Percentiles rank a stretch among this genome's conserved stretches.
Evolutionary conservation across 2,113 vertebrate species (phyloP).

Genomic region (Protobothrops mucrosquamatus): DNA sequence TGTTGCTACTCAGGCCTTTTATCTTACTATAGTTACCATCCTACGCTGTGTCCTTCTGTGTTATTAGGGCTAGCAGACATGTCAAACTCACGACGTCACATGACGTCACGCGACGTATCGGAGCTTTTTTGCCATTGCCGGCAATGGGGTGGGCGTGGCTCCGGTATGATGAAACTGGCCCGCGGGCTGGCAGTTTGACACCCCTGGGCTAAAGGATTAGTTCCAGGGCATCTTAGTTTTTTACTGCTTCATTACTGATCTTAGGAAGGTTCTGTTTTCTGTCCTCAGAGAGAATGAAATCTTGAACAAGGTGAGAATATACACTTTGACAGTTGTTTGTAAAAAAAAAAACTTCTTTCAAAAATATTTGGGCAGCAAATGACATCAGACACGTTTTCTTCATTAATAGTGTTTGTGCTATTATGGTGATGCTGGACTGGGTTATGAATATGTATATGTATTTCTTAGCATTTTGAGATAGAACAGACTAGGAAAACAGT

Average conservation of each 20-base stretch:
- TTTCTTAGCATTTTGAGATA: neutral
- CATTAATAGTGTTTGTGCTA: neutral
- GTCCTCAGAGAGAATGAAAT: neutral
- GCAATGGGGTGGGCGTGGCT: too few relatives aligned
- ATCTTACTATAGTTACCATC: neutral
- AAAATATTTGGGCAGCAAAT: neutral
- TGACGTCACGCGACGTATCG: too few relatives aligned
- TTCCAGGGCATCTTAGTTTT: neutral
- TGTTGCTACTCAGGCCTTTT: neutral
- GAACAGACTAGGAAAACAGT: neutral
- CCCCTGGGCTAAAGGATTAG: neutral
- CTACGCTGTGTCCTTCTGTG: neutral
- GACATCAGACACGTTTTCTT: neutral
- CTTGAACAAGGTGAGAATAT: neutral
- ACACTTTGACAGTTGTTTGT: neutral
- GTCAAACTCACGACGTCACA: too few relatives aligned
- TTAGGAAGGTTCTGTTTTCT: neutral
- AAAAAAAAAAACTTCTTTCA: neutral
- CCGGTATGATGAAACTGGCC: too few relatives aligned
- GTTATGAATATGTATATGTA: neutral
- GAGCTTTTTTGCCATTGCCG: too few relatives aligned
- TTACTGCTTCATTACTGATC: neutral
- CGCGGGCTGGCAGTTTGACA: too few relatives aligned
- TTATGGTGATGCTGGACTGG: neutral
- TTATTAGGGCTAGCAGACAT: neutral